A percentile compares a stretch with the other conserved stretches of the same genome.
phyloP scores from a whole-genome alignment of 2,797 vertebrate genomes.

The Alca torda region DNA sequence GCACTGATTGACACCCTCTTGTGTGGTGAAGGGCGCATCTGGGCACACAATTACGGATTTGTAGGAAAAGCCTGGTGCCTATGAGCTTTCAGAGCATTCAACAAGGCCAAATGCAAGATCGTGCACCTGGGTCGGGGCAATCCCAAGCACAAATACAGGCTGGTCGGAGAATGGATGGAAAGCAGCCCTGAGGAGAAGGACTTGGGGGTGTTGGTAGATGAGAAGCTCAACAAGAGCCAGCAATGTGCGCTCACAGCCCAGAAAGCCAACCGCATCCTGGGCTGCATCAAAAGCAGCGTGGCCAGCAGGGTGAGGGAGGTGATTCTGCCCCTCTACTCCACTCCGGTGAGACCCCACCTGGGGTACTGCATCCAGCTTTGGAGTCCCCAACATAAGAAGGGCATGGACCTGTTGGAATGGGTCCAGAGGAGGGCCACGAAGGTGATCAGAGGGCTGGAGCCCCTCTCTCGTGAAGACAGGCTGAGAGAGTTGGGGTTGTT shows the following conservation, averaged over 20 bases:
- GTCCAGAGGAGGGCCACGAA: background rate
- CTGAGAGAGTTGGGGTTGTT: background rate
- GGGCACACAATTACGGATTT: rapidly evolving
- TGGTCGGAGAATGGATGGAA: background rate
- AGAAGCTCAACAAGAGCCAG: background rate
- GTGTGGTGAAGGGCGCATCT: rapidly evolving
- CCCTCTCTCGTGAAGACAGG: background rate
- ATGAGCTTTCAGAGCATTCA: background rate
- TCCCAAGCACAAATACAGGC: background rate
- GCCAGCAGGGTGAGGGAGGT: background rate
- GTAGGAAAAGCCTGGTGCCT: rapidly evolving
- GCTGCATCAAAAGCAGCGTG: background rate
- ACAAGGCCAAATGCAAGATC: background rate
- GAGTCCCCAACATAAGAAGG: background rate
- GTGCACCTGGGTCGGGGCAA: background rate
- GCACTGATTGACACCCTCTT: rapidly evolving
- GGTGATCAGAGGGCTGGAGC: background rate
- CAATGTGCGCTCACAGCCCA: background rate
- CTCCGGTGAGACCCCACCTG: background rate
- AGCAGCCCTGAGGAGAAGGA: background rate
- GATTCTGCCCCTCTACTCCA: background rate
- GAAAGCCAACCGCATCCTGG: background rate
- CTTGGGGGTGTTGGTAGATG: background rate
- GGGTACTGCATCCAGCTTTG: background rate
- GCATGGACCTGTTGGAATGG: background rate